phyloP scores from a whole-genome alignment of 1,140 invertebrate genomes.

The Heliconius hewitsoni region DNA sequence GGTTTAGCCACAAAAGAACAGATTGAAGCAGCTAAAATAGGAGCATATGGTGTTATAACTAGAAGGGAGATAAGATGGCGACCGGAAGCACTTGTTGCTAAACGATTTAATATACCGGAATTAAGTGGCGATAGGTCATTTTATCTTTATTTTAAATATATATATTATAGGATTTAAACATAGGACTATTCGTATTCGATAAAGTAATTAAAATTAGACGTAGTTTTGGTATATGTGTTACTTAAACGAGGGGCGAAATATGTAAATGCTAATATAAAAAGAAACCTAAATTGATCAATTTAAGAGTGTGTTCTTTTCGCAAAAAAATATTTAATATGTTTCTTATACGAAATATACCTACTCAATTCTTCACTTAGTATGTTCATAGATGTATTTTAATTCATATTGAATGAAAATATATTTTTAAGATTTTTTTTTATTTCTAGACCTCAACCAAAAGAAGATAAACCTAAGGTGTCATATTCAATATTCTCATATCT shows the following conservation, averaged over 20 bases:
- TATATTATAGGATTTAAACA: not conserved
- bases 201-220: not conserved
- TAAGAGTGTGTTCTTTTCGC: too few species aligned
- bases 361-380: too few species aligned
- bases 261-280: too few species aligned
- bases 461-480: slow-evolving; percentile 82
- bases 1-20: slow-evolving; percentile 79
- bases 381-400: too few species aligned
- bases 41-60: slow-evolving; percentile 92
- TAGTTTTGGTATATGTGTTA: too few species aligned
- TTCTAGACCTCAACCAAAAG: slow-evolving; percentile 62
- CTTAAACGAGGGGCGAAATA: too few species aligned
- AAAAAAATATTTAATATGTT: too few species aligned
- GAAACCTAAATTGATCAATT: too few species aligned
- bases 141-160: too few species aligned
- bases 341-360: too few species aligned
- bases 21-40: slow-evolving; percentile 87
- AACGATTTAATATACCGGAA: slow-evolving; percentile 96
- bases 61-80: slow-evolving; percentile 89
- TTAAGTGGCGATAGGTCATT: slow-evolving; percentile 84
- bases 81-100: slow-evolving; percentile 92
- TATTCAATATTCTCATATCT: slow-evolving; percentile 90
- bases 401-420: not conserved
- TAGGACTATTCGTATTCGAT: not conserved
- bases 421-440: slow-evolving; percentile 20